Conservation (phyloP, 2,113 vertebrate genomes). For the Brevimyrus niger region DNA sequence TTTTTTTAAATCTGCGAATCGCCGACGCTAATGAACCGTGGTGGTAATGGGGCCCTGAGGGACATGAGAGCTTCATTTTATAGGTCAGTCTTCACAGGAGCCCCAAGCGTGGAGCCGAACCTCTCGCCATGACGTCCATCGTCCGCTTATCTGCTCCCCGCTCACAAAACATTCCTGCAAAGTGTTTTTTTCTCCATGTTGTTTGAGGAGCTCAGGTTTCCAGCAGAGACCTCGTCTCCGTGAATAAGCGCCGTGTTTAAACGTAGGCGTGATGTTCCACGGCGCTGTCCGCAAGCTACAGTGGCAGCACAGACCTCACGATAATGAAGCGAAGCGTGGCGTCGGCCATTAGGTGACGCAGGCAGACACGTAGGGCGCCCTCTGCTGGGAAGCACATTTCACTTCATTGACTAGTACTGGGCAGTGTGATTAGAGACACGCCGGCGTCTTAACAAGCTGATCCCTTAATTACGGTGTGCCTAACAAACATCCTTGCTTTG, state of each 20-base stretch:
- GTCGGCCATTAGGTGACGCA: neutral
- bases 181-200: neutral
- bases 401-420: neutral
- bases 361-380: neutral
- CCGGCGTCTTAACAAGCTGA: neutral
- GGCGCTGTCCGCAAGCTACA: neutral
- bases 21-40: conserved; percentile 33
- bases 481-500: neutral
- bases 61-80: conserved; percentile 27
- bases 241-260: neutral
- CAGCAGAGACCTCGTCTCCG: neutral
- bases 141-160: neutral
- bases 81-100: neutral
- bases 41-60: conserved; percentile 21
- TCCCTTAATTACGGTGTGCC: neutral
- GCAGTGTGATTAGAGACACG: neutral
- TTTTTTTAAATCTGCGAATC: conserved; percentile 17
- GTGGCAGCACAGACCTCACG: neutral
- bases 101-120: neutral
- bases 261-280: neutral
- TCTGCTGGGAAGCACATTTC: neutral
- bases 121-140: neutral
- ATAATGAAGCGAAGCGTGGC: neutral
- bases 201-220: neutral
- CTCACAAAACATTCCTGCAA: neutral